Conservation (phyloP, 2,888 invertebrate genomes). For the Hemicrepidius hirtus region DNA sequence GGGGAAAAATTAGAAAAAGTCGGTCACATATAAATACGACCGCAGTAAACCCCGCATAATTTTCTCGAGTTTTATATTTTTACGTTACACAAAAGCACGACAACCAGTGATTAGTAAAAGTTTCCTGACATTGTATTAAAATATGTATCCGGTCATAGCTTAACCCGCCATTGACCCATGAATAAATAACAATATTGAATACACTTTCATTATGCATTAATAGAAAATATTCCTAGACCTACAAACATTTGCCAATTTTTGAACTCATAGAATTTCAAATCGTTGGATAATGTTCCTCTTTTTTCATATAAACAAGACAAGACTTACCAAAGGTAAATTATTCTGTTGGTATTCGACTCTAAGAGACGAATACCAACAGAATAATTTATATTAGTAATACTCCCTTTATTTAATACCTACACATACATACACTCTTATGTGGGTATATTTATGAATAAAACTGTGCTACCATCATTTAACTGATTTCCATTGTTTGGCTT, state of each 20-base stretch:
- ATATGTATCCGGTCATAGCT: conserved; percentile 54
- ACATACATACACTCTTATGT: no score
- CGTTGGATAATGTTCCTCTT: not conserved
- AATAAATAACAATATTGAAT: conserved; percentile 55
- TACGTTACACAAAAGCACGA: conserved; percentile 33
- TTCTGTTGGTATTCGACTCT: no score
- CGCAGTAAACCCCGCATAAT: conserved; percentile 13
- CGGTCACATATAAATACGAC: conserved; percentile 20
- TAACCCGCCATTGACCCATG: conserved; percentile 53
- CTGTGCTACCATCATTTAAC: no score
- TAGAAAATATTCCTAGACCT: conserved; percentile 34
- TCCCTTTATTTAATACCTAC: not conserved
- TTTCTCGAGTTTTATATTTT: conserved; percentile 18
- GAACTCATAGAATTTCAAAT: conserved; percentile 25
- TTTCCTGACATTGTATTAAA: conserved; percentile 58
- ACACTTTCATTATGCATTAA: conserved; percentile 46
- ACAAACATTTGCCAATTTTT: conserved; percentile 40
- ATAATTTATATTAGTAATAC: conserved; percentile 12
- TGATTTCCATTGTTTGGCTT: no score
- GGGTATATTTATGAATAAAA: no score
- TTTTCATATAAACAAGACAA: not conserved
- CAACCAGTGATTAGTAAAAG: conserved; percentile 45
- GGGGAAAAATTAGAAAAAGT: conserved; percentile 5
- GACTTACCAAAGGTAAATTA: conserved; percentile 7
- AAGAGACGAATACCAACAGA: not conserved